Conservation (phyloP, 2,888 invertebrate genomes). For the Agriopis marginaria region DNA sequence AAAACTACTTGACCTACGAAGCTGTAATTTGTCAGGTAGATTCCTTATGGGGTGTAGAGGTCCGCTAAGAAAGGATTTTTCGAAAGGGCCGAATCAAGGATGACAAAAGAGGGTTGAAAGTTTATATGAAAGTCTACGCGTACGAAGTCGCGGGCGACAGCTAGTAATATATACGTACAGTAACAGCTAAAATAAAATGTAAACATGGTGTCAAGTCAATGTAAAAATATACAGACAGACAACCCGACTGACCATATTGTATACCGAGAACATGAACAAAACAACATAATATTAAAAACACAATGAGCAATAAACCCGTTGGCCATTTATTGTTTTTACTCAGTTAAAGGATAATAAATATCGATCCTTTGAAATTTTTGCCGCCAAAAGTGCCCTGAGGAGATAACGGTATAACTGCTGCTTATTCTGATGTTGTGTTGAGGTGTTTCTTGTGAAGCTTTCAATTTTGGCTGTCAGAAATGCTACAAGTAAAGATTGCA, state of each 20-base stretch:
- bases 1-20: no score
- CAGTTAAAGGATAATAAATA: conserved; percentile 44
- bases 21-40: no score
- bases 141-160: no score
- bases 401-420: conserved; percentile 7
- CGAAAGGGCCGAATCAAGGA: no score
- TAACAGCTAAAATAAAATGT: no score
- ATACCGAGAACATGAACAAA: conserved; percentile 15
- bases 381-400: conserved; percentile 28
- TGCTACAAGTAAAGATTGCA: no score
- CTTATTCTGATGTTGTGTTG: background rate
- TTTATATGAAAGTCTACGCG: no score
- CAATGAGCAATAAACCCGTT: conserved; percentile 43
- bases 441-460: background rate
- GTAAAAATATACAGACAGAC: background rate
- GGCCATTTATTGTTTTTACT: conserved; percentile 41
- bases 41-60: no score
- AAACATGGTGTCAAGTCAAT: no score
- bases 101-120: no score
- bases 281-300: conserved; percentile 28
- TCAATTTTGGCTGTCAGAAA: background rate
- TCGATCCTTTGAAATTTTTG: conserved; percentile 38
- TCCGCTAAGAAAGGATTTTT: no score
- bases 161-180: no score
- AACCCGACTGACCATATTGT: conserved; percentile 4